A percentile compares a stretch with the other conserved stretches of the same genome.
These are phyloP conservation scores for Trichopria drosophilae DNA, from an alignment of 2,888 invertebrate species.

Conservation along the genomic window DNA sequence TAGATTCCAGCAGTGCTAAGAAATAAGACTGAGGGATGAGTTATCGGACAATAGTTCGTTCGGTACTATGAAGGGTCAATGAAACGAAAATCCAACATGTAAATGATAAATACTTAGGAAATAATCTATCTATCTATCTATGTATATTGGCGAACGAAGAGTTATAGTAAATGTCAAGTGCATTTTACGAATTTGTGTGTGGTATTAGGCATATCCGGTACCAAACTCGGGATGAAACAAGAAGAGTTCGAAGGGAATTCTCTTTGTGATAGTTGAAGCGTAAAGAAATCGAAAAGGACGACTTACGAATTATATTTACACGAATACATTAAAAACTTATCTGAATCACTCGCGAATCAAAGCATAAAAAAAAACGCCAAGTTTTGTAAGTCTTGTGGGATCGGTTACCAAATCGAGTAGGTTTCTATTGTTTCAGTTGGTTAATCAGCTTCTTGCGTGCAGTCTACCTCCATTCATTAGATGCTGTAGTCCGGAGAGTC, in stretches of 20 bases:
- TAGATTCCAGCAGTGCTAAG: no score
- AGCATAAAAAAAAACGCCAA: no score
- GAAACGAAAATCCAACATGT: not conserved
- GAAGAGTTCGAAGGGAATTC: not conserved
- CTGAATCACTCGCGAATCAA: no score
- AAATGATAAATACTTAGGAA: not conserved
- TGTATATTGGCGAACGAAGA: not conserved
- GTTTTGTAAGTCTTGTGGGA: no score
- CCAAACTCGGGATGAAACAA: not conserved
- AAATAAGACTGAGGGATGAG: no score
- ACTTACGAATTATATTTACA: slow-evolving; percentile 19
- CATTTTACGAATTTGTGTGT: slow-evolving; percentile 28
- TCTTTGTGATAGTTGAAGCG: slow-evolving; percentile 7
- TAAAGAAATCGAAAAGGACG: slow-evolving; percentile 9
- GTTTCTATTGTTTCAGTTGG: no score
- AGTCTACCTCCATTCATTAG: no score
- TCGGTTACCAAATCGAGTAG: no score
- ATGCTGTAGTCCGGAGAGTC: no score
- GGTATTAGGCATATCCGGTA: slow-evolving; percentile 16
- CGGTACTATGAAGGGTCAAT: no score
- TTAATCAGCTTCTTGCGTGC: no score
- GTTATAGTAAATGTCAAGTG: slow-evolving; percentile 29
- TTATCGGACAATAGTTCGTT: no score
- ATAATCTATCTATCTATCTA: not conserved
- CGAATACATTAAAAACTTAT: slow-evolving; percentile 14